Conservation (phyloP, 92 coral and sea anemone species). For the Phymanthus crucifer region DNA sequence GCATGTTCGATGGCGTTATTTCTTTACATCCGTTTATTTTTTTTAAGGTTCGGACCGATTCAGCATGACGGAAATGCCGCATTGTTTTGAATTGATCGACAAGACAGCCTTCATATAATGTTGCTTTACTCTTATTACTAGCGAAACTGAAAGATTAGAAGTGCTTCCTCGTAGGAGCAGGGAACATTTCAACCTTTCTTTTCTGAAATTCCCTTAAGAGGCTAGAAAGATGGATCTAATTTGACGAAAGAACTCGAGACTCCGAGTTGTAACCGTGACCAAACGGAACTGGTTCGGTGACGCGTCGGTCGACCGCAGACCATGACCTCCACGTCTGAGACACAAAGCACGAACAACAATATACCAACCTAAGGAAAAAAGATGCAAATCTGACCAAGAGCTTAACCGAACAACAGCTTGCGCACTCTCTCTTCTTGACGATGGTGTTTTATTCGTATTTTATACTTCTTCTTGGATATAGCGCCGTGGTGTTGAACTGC, state of each 20-base stretch:
- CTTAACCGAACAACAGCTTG: constrained; percentile 19
- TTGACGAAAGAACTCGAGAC: not conserved
- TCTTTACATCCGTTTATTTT: not conserved
- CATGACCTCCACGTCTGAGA: not conserved
- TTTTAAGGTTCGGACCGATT: not conserved
- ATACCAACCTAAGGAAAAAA: not conserved
- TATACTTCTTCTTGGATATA: not conserved
- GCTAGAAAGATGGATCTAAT: not conserved
- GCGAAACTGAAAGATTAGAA: not conserved
- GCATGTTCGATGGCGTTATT: not conserved
- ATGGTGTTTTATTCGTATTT: constrained; percentile 19
- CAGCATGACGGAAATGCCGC: not conserved
- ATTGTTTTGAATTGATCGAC: not conserved
- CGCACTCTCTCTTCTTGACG: not conserved
- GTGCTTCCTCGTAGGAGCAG: not conserved
- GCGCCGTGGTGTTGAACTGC: not conserved
- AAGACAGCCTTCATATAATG: not conserved
- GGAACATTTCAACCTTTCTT: not conserved
- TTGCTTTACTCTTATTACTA: not conserved
- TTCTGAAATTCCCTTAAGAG: not conserved
- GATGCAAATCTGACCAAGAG: not conserved
- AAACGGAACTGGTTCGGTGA: not conserved
- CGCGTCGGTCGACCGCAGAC: constrained; percentile 3
- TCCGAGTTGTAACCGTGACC: not conserved
- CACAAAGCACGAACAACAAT: not conserved